phyloP scores from a whole-genome alignment of 2,797 vertebrate genomes.

The Sternarchorhynchus goeldii region DNA sequence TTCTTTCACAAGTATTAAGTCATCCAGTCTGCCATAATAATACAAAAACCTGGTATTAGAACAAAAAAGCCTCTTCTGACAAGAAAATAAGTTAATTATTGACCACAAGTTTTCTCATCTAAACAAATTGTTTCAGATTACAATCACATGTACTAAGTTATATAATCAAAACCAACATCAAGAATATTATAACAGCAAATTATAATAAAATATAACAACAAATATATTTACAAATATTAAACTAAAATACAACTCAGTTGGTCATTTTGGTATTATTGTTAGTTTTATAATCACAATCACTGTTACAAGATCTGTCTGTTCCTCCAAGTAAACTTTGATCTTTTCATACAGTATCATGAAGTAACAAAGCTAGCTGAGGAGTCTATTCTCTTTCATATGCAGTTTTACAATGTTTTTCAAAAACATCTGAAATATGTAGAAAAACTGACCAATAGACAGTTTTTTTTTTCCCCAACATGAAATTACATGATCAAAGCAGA shows the following conservation, averaged over 20 bases:
- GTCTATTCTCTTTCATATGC: not conserved
- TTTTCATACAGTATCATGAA: not conserved
- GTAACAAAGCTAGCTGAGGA: not conserved
- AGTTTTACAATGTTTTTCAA: not conserved
- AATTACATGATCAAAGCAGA: conserved; percentile 3
- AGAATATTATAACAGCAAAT: too few species aligned
- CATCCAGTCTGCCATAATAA: conserved; percentile 2
- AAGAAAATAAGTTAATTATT: conserved; percentile 8
- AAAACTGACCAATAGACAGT: not conserved
- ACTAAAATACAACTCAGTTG: too few species aligned
- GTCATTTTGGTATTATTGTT: too few species aligned
- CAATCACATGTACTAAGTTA: conserved; percentile 6
- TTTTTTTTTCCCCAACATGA: not conserved
- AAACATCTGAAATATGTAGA: conserved; percentile 1
- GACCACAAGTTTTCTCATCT: not conserved
- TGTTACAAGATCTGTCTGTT: too few species aligned
- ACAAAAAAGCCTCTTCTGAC: not conserved
- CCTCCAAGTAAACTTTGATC: not conserved
- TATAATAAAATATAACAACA: too few species aligned
- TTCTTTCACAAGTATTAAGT: not conserved
- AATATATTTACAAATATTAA: too few species aligned
- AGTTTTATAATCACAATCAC: too few species aligned
- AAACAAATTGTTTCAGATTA: not conserved
- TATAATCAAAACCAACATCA: not conserved
- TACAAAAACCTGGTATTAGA: not conserved